phyloP scores from a whole-genome alignment of 53 echinoderm and acorn worm species.

The Antedon mediterranea region DNA sequence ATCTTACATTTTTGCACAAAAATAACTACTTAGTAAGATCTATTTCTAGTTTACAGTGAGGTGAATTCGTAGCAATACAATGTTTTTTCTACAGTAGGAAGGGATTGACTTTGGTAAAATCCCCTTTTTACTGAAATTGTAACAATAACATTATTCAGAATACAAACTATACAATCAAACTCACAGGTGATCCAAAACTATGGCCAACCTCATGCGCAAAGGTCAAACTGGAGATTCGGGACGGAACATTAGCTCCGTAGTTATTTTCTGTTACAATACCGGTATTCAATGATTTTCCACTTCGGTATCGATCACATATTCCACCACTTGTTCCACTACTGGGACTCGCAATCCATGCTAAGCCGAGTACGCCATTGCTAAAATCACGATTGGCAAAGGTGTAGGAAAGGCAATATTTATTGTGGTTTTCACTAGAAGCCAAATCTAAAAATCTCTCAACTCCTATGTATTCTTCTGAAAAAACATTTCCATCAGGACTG shows the following conservation, averaged over 20 bases:
- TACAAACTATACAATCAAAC: slow-evolving; percentile 5
- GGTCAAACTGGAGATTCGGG: slow-evolving; percentile 67
- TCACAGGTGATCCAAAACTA: slow-evolving; percentile 88
- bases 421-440: slow-evolving; percentile 36
- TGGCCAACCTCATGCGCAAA: slow-evolving; percentile 94
- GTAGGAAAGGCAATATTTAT: slow-evolving; percentile 61
- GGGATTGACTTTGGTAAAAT: too few species aligned
- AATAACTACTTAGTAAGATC: too few species aligned
- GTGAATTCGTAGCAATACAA: too few species aligned
- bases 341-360: slow-evolving; percentile 72
- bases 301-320: slow-evolving; percentile 20
- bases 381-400: slow-evolving; percentile 83
- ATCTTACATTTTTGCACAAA: too few species aligned
- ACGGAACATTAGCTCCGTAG: slow-evolving; percentile 65
- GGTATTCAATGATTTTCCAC: slow-evolving; percentile 35
- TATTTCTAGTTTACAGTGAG: too few species aligned
- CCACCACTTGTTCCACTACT: slow-evolving; percentile 34
- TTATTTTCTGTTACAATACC: slow-evolving; percentile 88
- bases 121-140: too few species aligned
- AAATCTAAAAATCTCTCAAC: slow-evolving; percentile 83
- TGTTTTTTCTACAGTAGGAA: too few species aligned
- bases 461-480: slow-evolving; percentile 31
- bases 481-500: background rate
- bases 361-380: slow-evolving; percentile 70
- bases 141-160: too few species aligned